A percentile compares a stretch with the other conserved stretches of the same genome.
phyloP scores from a whole-genome alignment of 2,113 vertebrate genomes.

The Poeciliopsis prolifica region DNA sequence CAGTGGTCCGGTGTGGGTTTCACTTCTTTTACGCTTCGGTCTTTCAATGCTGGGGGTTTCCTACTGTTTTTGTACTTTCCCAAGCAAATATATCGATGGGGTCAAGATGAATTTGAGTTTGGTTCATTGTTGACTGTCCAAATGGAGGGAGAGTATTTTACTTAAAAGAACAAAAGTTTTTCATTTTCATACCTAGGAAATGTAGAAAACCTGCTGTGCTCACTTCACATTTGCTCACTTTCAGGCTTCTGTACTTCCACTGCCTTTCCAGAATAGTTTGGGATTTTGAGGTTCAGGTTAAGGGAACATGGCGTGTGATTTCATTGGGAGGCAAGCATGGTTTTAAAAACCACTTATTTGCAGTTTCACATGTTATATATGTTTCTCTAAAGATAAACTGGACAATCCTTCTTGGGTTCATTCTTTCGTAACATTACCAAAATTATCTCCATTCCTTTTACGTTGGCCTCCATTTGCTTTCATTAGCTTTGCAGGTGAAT shows the following conservation, averaged over 20 bases:
- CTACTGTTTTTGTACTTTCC: constrained; percentile 68
- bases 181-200: not conserved
- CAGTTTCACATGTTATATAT: not conserved
- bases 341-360: constrained; percentile 24
- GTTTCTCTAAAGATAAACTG: not conserved
- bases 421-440: not conserved
- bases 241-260: constrained; percentile 13
- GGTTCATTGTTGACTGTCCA: constrained; percentile 25
- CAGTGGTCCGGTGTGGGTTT: constrained; percentile 24
- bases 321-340: constrained; percentile 9
- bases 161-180: constrained; percentile 19
- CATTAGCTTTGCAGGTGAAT: not conserved
- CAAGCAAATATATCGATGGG: not conserved
- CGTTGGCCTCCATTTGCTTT: not conserved
- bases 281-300: constrained; percentile 20
- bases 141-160: constrained; percentile 10
- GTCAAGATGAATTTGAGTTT: constrained; percentile 40
- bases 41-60: constrained; percentile 66
- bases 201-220: not conserved
- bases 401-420: not conserved
- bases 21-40: constrained; percentile 50
- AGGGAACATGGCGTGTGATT: constrained; percentile 17
- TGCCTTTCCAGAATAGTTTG: constrained; percentile 18
- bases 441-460: not conserved
- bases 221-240: constrained; percentile 10